Percentiles rank a stretch among this genome's conserved stretches.
Evolutionary conservation across 2,888 invertebrate species (phyloP).

Genomic region (Lasioglossum villosulum): DNA sequence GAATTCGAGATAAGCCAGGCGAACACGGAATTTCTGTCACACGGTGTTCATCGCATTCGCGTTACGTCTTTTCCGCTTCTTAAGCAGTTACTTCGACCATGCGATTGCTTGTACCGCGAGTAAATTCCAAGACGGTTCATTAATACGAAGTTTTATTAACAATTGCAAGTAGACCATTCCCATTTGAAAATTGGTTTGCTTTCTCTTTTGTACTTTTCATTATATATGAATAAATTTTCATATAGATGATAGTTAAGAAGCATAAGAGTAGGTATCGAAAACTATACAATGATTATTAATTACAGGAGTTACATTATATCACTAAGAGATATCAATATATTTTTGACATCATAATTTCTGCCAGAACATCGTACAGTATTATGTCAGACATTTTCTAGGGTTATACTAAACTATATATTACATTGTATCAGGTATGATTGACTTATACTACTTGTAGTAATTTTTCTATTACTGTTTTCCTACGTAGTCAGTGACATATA

Average conservation of each 20-base stretch:
- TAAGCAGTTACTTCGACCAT: neutral
- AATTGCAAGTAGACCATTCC: neutral
- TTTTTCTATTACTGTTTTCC: neutral
- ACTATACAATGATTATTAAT: neutral
- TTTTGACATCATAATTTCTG: neutral
- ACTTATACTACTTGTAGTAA: neutral
- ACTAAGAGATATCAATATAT: neutral
- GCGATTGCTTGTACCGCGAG: neutral
- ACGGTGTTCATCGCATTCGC: slow-evolving; percentile 2
- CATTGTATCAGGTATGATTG: neutral
- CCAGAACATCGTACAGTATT: too few species aligned
- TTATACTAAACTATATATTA: neutral
- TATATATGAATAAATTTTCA: neutral
- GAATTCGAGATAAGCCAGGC: slow-evolving; percentile 24
- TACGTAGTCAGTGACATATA: neutral
- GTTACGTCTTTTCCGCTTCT: neutral
- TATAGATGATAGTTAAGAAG: neutral
- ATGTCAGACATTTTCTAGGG: too few species aligned
- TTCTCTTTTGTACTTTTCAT: neutral
- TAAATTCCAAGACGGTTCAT: neutral
- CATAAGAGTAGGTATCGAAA: neutral
- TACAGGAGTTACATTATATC: neutral
- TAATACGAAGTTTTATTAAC: slow-evolving; percentile 21
- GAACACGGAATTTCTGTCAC: slow-evolving; percentile 29
- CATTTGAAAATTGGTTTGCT: neutral